phyloP scores from a whole-genome alignment of 92 coral and sea anemone genomes.

The Zoanthus gigantus region DNA sequence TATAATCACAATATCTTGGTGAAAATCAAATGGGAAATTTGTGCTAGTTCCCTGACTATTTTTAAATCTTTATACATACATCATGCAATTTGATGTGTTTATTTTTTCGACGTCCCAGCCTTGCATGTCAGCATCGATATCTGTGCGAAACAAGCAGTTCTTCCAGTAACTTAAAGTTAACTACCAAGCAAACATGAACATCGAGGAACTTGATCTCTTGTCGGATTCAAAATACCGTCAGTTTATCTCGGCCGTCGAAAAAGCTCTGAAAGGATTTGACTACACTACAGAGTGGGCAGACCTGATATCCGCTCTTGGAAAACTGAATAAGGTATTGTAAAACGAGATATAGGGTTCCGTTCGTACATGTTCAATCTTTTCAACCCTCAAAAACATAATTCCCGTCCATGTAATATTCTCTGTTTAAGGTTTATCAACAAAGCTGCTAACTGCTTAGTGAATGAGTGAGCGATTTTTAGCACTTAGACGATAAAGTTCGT shows the following conservation, averaged over 20 bases:
- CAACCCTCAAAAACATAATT: no score
- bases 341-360: no score
- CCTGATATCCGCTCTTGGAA: conserved; percentile 94
- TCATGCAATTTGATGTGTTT: no score
- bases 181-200: conserved; percentile 65
- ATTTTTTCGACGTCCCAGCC: background rate
- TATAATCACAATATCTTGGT: background rate
- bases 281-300: conserved; percentile 99
- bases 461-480: no score
- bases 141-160: background rate
- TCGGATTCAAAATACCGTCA: conserved; percentile 98
- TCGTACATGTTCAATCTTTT: no score
- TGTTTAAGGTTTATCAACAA: no score
- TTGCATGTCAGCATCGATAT: background rate
- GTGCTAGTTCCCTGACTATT: background rate
- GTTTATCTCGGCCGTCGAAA: conserved; percentile 93
- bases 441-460: no score
- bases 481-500: no score
- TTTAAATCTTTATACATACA: background rate
- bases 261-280: conserved; percentile 92
- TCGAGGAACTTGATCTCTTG: conserved; percentile 88
- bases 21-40: background rate
- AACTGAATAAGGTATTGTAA: conserved; percentile 85
- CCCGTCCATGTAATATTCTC: no score
- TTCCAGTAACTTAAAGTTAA: background rate